Conservation (phyloP, 2,113 vertebrate species). For the Ciconia boyciana region DNA sequence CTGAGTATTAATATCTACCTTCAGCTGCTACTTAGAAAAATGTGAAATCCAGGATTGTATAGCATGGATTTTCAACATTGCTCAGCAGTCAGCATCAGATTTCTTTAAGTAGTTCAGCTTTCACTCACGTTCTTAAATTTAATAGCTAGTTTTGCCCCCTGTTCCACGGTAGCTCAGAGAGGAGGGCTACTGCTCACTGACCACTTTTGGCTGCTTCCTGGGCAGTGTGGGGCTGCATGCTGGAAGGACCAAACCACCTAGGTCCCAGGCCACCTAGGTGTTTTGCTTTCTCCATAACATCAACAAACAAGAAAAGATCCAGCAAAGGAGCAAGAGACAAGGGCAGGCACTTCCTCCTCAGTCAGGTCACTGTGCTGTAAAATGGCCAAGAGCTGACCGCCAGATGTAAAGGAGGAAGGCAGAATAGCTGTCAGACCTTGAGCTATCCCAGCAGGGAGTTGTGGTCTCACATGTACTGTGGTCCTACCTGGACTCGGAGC, state of each 20-base stretch:
- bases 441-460: background rate
- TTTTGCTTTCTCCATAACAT: background rate
- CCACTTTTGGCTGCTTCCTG: background rate
- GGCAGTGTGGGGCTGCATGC: background rate
- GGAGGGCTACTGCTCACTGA: background rate
- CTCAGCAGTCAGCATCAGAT: background rate
- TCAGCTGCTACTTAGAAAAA: background rate
- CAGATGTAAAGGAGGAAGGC: background rate
- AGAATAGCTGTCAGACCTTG: background rate
- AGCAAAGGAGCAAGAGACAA: background rate
- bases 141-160: background rate
- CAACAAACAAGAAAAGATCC: background rate
- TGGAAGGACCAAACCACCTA: background rate
- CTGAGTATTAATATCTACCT: background rate
- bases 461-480: background rate
- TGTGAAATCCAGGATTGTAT: background rate
- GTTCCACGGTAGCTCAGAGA: background rate
- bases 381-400: background rate
- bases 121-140: background rate
- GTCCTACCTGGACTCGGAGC: background rate
- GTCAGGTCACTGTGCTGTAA: background rate
- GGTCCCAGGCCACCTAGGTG: background rate
- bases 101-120: background rate
- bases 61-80: background rate
- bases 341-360: background rate